Base-by-base conservation (phyloP, 2,888 invertebrate genomes). In the Lasius fuliginosus region DNA sequence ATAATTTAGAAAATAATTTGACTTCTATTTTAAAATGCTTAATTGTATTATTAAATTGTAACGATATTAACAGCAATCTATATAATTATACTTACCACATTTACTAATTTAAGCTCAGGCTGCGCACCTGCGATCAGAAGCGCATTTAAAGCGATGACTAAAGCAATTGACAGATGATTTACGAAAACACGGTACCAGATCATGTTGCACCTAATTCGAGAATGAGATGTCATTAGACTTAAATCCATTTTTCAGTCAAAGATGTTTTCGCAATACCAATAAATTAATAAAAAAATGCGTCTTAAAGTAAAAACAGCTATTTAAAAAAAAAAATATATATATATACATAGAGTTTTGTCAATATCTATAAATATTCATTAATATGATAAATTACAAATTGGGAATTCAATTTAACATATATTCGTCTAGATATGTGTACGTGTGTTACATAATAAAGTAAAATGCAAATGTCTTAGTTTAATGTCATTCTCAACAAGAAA, bases 61-160 rank as follows among this genome's bases (percentile, higher is more conserved):
- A 53, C 2, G 1, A 53, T 5, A 36, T 71, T 5, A 58, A 58
- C 12, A 27, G 27, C 23, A 27, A 18, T 65, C 40, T 65, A 56
- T 30, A 6, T 36, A 49, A 65, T 11, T 58, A 11, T n/a, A 86
- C 91, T 92, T 87, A 92, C 92, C 85, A 92, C 92, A 46, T 77
- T 89, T 49, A 92, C 86, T 65, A 88, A 83, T 67, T 81, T 84
- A 23, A 92, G 76, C 56, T 92, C 87, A 36, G 86, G 75, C 40
- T 77, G 56, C 12, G 40, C 69, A 30, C 42, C 15, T 11, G 64
- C 30, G 11, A 74, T 58, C 30, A 62, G 62, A 68, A 88, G 58
- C 40, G 82, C 8, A 18, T 33, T 69, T 23, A 86, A 56, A 68
- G 69, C 46, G 18, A 83, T 33, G 27, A 84, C 42, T 40, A 12